Percentiles rank a stretch among this genome's conserved stretches.
phyloP scores from a whole-genome alignment of 2,113 vertebrate genomes.

The Periophthalmus modestus region DNA sequence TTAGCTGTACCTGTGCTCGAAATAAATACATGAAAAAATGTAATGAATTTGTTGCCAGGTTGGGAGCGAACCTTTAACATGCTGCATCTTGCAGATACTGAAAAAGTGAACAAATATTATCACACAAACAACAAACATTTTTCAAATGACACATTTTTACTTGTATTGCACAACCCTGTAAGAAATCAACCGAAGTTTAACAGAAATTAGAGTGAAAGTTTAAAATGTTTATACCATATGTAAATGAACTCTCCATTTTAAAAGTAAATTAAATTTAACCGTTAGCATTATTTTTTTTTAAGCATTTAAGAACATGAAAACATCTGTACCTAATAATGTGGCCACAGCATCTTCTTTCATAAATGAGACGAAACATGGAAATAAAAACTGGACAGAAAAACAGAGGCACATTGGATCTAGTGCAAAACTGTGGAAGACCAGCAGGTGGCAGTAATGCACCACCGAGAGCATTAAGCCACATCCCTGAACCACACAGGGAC shows the following conservation, averaged over 20 bases:
- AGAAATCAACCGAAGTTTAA: not conserved
- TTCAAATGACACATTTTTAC: not conserved
- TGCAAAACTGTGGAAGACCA: slow-evolving; percentile 40
- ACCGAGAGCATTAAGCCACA: not conserved
- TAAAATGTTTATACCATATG: not conserved
- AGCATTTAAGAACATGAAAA: not conserved
- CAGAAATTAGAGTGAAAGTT: too few relatives aligned
- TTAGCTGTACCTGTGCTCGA: too few relatives aligned
- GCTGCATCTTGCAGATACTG: not conserved
- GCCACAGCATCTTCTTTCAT: not conserved
- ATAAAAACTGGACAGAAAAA: slow-evolving; percentile 1
- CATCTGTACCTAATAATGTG: not conserved
- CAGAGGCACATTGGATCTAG: slow-evolving; percentile 8
- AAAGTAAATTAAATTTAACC: not conserved
- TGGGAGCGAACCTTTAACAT: not conserved
- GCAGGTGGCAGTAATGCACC: slow-evolving; percentile 58
- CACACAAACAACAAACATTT: not conserved
- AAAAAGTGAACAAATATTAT: not conserved
- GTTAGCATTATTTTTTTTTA: not conserved
- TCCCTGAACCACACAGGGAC: not conserved
- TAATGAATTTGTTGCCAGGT: too few relatives aligned
- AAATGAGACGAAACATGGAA: not conserved
- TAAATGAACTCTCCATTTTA: not conserved
- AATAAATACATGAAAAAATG: too few relatives aligned
- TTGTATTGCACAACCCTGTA: slow-evolving; percentile 1